phyloP scores from a whole-genome alignment of 2,888 invertebrate species.

The Iselma pallidipennis region DNA sequence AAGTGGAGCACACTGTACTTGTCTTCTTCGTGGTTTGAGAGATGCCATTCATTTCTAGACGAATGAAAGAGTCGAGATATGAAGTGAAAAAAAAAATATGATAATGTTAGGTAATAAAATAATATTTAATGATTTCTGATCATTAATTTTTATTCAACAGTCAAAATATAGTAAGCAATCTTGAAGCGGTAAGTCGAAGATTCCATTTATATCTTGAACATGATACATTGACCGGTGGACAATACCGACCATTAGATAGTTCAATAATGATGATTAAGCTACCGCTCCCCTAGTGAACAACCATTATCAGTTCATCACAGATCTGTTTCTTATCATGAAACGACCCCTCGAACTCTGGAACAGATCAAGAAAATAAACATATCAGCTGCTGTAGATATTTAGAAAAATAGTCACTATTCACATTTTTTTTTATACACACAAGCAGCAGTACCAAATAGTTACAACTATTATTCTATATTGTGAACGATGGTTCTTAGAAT shows the following conservation, averaged over 20 bases:
- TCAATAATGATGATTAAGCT: constrained; percentile 58
- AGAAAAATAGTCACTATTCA: no score
- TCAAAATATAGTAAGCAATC: constrained; percentile 33
- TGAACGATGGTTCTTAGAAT: no score
- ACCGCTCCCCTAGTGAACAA: constrained; percentile 48
- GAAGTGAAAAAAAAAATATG: background rate
- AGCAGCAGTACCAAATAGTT: no score
- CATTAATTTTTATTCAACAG: constrained; percentile 23
- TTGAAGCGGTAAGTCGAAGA: constrained; percentile 47
- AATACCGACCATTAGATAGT: constrained; percentile 55
- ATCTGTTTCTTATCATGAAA: constrained; percentile 40
- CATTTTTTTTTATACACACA: no score
- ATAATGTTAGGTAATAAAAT: background rate
- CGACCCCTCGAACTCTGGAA: constrained; percentile 34
- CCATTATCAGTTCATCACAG: constrained; percentile 49
- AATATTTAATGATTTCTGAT: background rate
- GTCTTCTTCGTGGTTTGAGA: constrained; percentile 15
- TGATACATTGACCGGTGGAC: constrained; percentile 55
- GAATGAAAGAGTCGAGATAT: background rate
- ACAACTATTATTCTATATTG: no score
- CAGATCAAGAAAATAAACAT: constrained; percentile 31
- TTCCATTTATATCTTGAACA: constrained; percentile 47
- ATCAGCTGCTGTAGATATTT: constrained; percentile 12
- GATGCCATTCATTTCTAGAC: constrained; percentile 2
- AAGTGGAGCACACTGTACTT: constrained; percentile 13